Base-by-base conservation (phyloP, 2,797 vertebrate genomes). In the Pseudochromis fuscus region DNA sequence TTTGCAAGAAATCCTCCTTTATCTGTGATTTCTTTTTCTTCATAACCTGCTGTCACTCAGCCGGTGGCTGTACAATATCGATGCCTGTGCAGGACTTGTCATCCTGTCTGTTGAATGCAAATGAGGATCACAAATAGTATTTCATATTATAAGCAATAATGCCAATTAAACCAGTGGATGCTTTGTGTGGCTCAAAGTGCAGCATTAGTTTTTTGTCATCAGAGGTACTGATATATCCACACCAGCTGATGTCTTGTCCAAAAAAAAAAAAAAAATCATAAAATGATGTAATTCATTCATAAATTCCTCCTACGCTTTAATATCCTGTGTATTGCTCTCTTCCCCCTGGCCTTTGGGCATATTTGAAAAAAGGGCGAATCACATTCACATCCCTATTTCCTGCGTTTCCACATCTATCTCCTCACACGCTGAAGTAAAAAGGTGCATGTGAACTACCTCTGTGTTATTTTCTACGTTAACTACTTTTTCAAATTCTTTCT, bases 401-500 rank as follows among this genome's bases (percentile, higher is more conserved):
- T n/a, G 2, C 15, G 0, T 73, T 63, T 70, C 24, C 63, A 53
- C 16, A 42, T 52, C 24, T 40, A 16, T 42, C 33, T 58, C 0
- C 53, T 53, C 10, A 8, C 19, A 30, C 24, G 25, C 23, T 24
- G 7, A 68, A 37, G 53, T 19, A 40, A 65, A n/a, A 72, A 72
- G 25, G 51, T 59, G 35, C 50, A 58, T 7, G 13, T 35, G 45
- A 79, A 35, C 44, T 67, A 33, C 60, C 11, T 2, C 7, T n/a
- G 16, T 52, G 44, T 42, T 55, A 37, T 64, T 79, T 67, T 72
- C 23, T 49, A 33, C 55, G 49, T 69, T 30, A 45, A 33, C 27
- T 59, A 28, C 46, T 77, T 75, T 77, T 44, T 16, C 42, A 60
- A 69, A 64, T 74, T 67, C 53, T 77, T 81, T 64, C 67, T 62